Percentiles rank a stretch among this genome's conserved stretches.
Evolutionary conservation across 2,888 invertebrate species (phyloP).

Genomic region (Aphrophora alni): DNA sequence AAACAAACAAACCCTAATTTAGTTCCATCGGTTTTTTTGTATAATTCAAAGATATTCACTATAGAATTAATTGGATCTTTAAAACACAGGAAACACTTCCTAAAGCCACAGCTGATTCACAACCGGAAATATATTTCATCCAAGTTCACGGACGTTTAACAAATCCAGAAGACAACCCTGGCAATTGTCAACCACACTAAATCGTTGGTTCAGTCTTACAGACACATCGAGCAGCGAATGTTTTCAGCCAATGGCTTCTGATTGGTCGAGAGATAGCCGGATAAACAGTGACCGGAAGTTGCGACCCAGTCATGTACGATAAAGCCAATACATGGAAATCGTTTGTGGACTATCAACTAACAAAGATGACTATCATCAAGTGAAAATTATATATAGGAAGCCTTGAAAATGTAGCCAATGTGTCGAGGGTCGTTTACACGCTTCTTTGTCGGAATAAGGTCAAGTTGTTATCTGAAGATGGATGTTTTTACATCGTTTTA

Average conservation of each 20-base stretch:
- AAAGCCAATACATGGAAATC: slow-evolving; percentile 14
- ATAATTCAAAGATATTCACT: no score
- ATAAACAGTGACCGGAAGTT: slow-evolving; percentile 8
- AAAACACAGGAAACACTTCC: background rate
- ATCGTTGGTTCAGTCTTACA: background rate
- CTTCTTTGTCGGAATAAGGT: background rate
- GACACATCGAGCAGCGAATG: background rate
- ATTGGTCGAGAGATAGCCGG: slow-evolving; percentile 20
- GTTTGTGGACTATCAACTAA: background rate
- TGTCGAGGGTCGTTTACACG: background rate
- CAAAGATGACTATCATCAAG: background rate
- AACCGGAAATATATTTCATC: background rate
- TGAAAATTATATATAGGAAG: background rate
- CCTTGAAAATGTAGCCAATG: background rate
- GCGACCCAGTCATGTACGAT: slow-evolving; percentile 21
- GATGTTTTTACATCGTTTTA: background rate
- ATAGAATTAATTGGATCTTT: no score
- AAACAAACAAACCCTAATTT: no score
- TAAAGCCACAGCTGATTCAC: background rate
- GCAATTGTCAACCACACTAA: background rate
- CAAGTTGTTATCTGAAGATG: background rate
- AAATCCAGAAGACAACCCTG: background rate
- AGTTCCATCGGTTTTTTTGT: no score
- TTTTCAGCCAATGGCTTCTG: background rate
- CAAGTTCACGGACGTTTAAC: background rate